Evolutionary conservation across 23 tunicate species (phyloP).

Genomic region (Oikopleura dioica): DNA sequence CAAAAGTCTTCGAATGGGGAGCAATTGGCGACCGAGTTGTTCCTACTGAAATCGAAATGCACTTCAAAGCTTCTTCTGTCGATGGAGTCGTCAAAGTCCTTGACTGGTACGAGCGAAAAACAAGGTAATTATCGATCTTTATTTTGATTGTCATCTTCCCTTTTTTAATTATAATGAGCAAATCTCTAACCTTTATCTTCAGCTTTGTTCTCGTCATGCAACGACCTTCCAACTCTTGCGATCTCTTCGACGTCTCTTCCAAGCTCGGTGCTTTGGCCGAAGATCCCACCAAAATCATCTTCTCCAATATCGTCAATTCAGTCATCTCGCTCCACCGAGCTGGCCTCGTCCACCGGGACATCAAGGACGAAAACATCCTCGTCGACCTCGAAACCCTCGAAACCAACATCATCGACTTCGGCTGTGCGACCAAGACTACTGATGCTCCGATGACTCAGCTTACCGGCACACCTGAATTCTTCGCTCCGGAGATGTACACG

Average conservation of each 20-base stretch:
- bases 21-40: background rate
- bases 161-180: too few species aligned
- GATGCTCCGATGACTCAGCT: constrained; percentile 34
- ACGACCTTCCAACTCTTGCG: background rate
- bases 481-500: background rate
- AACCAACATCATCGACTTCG: background rate
- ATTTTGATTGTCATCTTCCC: too few species aligned
- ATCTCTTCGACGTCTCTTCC: background rate
- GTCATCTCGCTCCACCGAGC: background rate
- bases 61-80: background rate
- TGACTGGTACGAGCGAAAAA: constrained; percentile 1
- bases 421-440: background rate
- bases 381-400: constrained; percentile 27
- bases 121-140: too few species aligned
- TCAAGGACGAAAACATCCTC: constrained; percentile 66
- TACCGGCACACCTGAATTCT: constrained; percentile 19
- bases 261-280: background rate
- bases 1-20: background rate
- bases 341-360: constrained; percentile 75
- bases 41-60: constrained; percentile 6
- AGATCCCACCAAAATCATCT: background rate
- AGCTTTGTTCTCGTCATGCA: constrained; percentile 10
- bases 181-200: too few species aligned
- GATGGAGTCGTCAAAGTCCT: background rate
- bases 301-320: background rate